Base-by-base conservation (phyloP, 2,797 vertebrate genomes). In the Geotrypetes seraphini region DNA sequence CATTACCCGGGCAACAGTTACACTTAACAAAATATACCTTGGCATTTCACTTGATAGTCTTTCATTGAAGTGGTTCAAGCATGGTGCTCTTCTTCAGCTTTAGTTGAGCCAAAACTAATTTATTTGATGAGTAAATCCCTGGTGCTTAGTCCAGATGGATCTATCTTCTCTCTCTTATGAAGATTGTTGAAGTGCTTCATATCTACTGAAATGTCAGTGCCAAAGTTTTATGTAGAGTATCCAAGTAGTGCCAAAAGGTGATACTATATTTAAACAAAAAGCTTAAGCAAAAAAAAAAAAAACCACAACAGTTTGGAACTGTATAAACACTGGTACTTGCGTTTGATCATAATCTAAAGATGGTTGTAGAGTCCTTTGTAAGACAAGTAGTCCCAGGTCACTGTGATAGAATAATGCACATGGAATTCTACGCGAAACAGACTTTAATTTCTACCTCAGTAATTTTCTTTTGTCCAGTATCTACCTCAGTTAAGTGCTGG, bases 381-480 rank as follows among this genome's bases (percentile, higher is more conserved):
- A 53, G 33, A 32, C 13, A 48, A 48, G 48, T 43, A 43, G 63
- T 38, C 47, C 42, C 44, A 47, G 39, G 51, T 32, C 61, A 54
- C 66, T 36, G 34, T 53, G 60, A 40, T 59, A 58, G n/a, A 58
- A 50, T 50, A 61, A 50, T 51, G 40, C 50, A 50, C 64, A 30
- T 41, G 29, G 24, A 45, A 33, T 55, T 58, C 47, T 60, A n/a
- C n/a, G n/a, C n/a, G n/a, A n/a, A n/a, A n/a, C n/a, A n/a, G n/a
- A n/a, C n/a, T n/a, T n/a, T n/a, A n/a, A n/a, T 41, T 60, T 69
- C 75, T 81, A 81, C 79, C 76, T 83, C 76, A 66, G 31, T 66
- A n/a, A n/a, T n/a, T n/a, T 63, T 29, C 39, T 63, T 43, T 43
- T 33, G 15, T 21, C 50, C 61, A 63, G 41, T 19, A 22, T 63